Evolutionary conservation across 2,797 vertebrate species (phyloP), one percentile per base, ranked within the genome.

Genomic region (Enteromius anoplus): DNA sequence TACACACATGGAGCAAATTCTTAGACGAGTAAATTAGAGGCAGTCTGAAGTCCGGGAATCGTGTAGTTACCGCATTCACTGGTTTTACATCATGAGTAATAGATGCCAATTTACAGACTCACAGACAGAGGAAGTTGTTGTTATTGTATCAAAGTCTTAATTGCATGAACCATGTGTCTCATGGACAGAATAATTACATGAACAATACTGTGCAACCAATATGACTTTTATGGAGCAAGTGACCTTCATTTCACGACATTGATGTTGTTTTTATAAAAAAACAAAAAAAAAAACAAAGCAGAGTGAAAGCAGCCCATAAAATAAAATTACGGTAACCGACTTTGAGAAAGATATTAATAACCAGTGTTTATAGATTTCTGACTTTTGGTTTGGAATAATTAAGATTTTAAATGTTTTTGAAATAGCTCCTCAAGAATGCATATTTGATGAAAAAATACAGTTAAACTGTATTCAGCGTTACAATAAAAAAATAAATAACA

Each of bases 11-110:
- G 88, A 66, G 91, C 89, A 85, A 91, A 95, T 94, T 94, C 93
- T 92, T 93, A 93, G 92, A 94, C 93, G 68, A 90, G 92, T 91
- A 92, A 95, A 94, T 95, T 93, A 94, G 89, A 93, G 90, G 89
- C 92, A 89, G 86, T 83, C 80, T 53, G 26, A 75, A 86, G 88
- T 92, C 91, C 90, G 89, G 93, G 92, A 93, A 37, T 47, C 12
- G 92, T 89, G 90, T 91, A 89, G 88, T 92, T 91, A 86, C 92
- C 94, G 92, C 90, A 91, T 93, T 92, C 86, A 84, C 85, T 58
- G 11, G 75, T 89, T 93, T 84, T 88, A 90, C 88, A 83, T 93
- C 88, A 85, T 90, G 89, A 87, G 85, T 93, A 95, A 95, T 94
- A 90, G 91, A 92, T 90, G 89, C 92, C 93, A 94, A 93, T 85